A percentile compares a stretch with the other conserved stretches of the same genome.
These are phyloP conservation scores for Tetragnatha versicolor DNA, from an alignment of 1,140 invertebrate species.

Conservation along the genomic window DNA sequence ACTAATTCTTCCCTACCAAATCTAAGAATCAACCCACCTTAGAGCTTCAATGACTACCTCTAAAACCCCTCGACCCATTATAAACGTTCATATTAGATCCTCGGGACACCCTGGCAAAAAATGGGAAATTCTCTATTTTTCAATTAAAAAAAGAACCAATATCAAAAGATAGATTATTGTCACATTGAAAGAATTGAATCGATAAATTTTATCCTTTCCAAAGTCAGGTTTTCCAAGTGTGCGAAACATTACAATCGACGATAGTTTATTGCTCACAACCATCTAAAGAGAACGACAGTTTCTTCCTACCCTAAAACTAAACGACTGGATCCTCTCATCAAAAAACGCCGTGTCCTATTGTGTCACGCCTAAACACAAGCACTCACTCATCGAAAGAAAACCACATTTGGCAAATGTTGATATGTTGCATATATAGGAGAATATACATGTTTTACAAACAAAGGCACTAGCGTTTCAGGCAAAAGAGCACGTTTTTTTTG, in stretches of 20 bases:
- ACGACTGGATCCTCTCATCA: neutral
- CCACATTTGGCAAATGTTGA: slow-evolving; percentile 25
- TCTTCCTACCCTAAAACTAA: neutral
- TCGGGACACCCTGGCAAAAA: too few species aligned
- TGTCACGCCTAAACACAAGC: neutral
- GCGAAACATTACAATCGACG: neutral
- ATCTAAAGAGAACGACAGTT: neutral
- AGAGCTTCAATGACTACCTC: too few species aligned
- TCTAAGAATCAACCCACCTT: too few species aligned
- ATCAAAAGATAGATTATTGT: too few species aligned
- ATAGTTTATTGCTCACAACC: neutral
- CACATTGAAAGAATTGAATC: too few species aligned
- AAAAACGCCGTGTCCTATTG: neutral
- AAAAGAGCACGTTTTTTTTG: neutral
- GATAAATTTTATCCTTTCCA: neutral
- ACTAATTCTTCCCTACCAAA: too few species aligned
- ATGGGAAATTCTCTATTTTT: too few species aligned
- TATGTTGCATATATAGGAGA: slow-evolving; percentile 37
- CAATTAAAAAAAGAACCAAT: too few species aligned
- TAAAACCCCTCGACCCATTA: too few species aligned
- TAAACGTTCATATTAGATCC: too few species aligned
- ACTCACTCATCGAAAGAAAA: slow-evolving; percentile 17
- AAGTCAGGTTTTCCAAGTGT: neutral
- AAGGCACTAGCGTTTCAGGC: slow-evolving; percentile 24
- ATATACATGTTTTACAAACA: slow-evolving; percentile 20